Conservation (phyloP, 2,888 invertebrate genomes). For the Micoletzkya japonica region DNA sequence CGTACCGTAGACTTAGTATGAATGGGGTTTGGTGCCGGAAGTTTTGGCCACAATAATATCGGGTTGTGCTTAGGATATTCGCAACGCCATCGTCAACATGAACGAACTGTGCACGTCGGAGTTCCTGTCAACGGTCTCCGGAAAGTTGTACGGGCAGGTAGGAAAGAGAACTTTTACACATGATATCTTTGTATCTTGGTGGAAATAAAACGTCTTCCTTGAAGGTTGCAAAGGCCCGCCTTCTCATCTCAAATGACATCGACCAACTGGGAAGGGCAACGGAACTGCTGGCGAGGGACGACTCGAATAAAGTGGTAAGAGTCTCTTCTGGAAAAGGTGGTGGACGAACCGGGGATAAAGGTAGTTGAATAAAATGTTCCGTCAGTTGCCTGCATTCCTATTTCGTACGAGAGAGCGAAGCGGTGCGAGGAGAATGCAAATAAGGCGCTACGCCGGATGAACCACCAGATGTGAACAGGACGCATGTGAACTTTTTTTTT, state of each 20-base stretch:
- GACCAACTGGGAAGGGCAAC: constrained; percentile 26
- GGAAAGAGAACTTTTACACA: neutral
- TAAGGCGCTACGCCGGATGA: too few relatives aligned
- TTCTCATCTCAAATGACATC: constrained; percentile 25
- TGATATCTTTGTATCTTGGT: neutral
- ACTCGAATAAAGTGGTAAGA: constrained; percentile 15
- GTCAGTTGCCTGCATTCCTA: too few relatives aligned
- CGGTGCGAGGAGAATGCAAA: too few relatives aligned
- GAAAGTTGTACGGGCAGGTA: constrained; percentile 17
- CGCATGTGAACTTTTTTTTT: too few relatives aligned
- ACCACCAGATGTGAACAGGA: too few relatives aligned
- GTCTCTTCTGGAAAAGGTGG: neutral
- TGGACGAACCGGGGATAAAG: too few relatives aligned
- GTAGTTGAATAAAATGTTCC: too few relatives aligned
- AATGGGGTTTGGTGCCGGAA: neutral
- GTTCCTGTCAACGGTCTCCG: constrained; percentile 15
- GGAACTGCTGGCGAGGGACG: constrained; percentile 14
- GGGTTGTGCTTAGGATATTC: constrained; percentile 16
- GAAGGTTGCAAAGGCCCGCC: constrained; percentile 26
- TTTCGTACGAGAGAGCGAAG: too few relatives aligned
- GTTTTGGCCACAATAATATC: neutral
- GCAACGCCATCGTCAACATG: constrained; percentile 17
- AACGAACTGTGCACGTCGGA: constrained; percentile 23
- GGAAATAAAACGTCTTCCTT: neutral
- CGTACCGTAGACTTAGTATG: neutral